A percentile compares a stretch with the other conserved stretches of the same genome.
Evolutionary conservation across 2,888 invertebrate species (phyloP).

Genomic region (Strigamia crassipes): DNA sequence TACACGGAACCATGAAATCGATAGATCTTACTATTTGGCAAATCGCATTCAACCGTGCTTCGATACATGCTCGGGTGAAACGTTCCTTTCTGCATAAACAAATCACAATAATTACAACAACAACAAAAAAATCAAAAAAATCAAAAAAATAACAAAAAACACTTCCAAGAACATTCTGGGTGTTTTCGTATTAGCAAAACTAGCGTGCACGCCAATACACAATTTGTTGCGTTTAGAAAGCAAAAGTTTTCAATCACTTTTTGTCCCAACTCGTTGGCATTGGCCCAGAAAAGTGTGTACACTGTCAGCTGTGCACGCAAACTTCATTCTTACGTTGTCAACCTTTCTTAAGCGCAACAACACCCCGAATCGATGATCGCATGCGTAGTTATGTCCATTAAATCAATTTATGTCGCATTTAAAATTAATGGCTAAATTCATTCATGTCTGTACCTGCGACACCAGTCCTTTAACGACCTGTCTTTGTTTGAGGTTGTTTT

Average conservation of each 20-base stretch:
- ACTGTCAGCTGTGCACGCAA: neutral
- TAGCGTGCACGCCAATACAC: conserved; percentile 1
- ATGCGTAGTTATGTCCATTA: neutral
- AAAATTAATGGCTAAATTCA: neutral
- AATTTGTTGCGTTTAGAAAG: neutral
- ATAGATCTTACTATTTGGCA: conserved; percentile 94
- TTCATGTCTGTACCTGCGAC: conserved; percentile 66
- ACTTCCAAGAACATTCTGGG: too few relatives aligned
- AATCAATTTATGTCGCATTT: neutral
- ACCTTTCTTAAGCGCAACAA: neutral
- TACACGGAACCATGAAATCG: conserved; percentile 84
- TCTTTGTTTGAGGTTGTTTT: conserved; percentile 92
- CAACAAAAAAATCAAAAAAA: neutral
- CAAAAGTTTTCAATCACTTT: neutral
- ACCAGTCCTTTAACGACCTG: conserved; percentile 78
- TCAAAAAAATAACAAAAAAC: too few relatives aligned
- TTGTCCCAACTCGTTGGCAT: neutral
- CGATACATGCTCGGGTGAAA: conserved; percentile 81
- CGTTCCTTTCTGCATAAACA: conserved; percentile 66
- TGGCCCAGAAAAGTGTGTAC: neutral
- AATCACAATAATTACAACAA: neutral
- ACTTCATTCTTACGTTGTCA: neutral
- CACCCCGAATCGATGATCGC: neutral
- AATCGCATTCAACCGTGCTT: conserved; percentile 86
- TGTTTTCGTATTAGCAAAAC: too few relatives aligned